These are phyloP conservation scores for Ctenopoma multispine DNA, from an alignment of 2,797 vertebrate species.

Conservation along the genomic window DNA sequence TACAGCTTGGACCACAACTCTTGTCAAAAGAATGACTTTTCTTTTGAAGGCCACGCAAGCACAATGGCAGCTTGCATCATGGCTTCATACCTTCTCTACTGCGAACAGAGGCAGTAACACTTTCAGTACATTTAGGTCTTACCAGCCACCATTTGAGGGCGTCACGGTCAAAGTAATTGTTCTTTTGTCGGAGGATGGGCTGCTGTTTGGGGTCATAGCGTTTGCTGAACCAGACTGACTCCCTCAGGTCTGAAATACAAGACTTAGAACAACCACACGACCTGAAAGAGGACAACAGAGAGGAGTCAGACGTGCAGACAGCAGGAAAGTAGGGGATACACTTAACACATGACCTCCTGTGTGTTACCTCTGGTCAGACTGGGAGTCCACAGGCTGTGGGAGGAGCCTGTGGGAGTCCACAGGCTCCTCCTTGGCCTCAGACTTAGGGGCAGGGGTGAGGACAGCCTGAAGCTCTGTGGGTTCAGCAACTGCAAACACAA, in stretches of 20 bases:
- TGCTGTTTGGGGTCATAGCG: slow-evolving; percentile 76
- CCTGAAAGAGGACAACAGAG: slow-evolving; percentile 42
- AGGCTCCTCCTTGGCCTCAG: background rate
- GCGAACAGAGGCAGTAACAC: too few species aligned
- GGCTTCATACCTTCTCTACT: too few species aligned
- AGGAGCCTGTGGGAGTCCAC: too few species aligned
- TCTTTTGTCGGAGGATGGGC: slow-evolving; percentile 68
- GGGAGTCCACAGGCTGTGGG: too few species aligned
- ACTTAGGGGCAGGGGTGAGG: background rate
- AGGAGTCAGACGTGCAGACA: slow-evolving; percentile 8
- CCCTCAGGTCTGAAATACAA: slow-evolving; percentile 71
- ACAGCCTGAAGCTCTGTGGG: slow-evolving; percentile 6
- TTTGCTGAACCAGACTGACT: slow-evolving; percentile 78
- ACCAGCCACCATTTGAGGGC: slow-evolving; percentile 86
- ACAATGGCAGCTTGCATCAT: background rate
- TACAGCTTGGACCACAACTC: background rate
- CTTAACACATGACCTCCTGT: background rate
- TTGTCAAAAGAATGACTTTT: background rate
- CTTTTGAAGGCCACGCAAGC: background rate
- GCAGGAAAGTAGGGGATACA: background rate
- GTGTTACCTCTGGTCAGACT: slow-evolving; percentile 13
- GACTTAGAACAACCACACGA: slow-evolving; percentile 72
- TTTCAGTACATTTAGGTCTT: slow-evolving; percentile 46
- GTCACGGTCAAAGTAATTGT: slow-evolving; percentile 58
- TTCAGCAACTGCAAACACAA: slow-evolving; percentile 44